Evolutionary conservation across 2,888 invertebrate species (phyloP).

Genomic region (Drosophila sordidapex): DNA sequence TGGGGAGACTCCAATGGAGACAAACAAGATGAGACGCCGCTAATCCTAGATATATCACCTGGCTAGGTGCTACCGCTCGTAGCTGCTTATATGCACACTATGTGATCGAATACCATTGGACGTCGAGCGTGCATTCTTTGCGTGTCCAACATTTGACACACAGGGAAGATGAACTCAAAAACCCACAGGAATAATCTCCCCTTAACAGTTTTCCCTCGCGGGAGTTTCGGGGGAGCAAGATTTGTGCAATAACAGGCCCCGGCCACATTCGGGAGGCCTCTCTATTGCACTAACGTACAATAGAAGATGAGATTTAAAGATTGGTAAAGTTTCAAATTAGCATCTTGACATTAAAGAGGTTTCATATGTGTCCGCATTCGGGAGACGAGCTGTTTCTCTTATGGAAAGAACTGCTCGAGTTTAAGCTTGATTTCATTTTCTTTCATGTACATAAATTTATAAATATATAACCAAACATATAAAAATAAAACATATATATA

Average conservation of each 20-base stretch:
- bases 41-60: not conserved
- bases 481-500: not conserved
- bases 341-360: too few species aligned
- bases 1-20: too few species aligned
- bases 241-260: not conserved
- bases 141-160: not conserved
- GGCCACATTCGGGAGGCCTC: not conserved
- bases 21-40: not conserved
- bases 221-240: not conserved
- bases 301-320: slow-evolving; percentile 9
- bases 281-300: too few species aligned
- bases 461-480: not conserved
- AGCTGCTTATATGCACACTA: not conserved
- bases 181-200: not conserved
- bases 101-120: not conserved
- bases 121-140: not conserved
- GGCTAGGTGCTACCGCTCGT: not conserved
- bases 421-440: not conserved
- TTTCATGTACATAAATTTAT: not conserved
- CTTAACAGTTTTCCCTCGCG: not conserved
- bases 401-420: not conserved
- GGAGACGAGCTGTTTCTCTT: not conserved
- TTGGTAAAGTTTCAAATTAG: slow-evolving; percentile 1
- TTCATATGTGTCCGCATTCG: not conserved
- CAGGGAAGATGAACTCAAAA: not conserved